Evolutionary conservation across 2,797 vertebrate species (phyloP), one percentile per base, ranked within the genome.

Genomic region (Pseudomugil tenellus): DNA sequence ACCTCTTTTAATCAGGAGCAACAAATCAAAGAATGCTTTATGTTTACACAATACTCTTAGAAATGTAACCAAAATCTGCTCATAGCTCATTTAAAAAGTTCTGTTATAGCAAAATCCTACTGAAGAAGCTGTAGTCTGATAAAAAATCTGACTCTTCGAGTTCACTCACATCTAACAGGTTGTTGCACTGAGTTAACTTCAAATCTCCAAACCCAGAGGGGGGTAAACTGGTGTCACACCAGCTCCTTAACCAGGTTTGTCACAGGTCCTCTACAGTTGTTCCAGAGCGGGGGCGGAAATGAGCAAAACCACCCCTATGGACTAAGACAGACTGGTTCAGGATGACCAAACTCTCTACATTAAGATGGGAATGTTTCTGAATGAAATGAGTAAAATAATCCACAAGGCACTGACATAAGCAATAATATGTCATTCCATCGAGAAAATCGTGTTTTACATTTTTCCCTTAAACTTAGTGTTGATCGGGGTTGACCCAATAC

Each of bases 11-110:
- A 23, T 21, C 23, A 66, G 63, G 10, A 1, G 16, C 17, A 32
- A 5, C 7, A 28, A 0, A 49, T 63, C 63, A 57, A 35, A 21
- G 29, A 60, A 77, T 7, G 34, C 52, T 63, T 65, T 51, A 16
- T 16, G 35, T 55, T 79, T 58, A 35, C 34, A 63, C 43, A 63
- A 9, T 37, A 11, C 13, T 11, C 14, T 37, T 37, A 13, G 35
- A 37, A 37, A 37, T 37, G 13, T 37, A 16, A 19, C 5, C 39
- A 41, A 17, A 17, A 41, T 41, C 17, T 41, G 16, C 39, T 41
- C 39, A 41, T n/a, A n/a, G n/a, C n/a, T 39, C 17, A 39, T 39
- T 17, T 17, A 39, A 39, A 13, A 5, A 39, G 5, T 39, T 16
- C 17, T 16, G 37, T 39, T 1, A 4, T 39, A 39, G 13, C 37